Conservation (phyloP, 2,888 invertebrate genomes). For the Hylaea fasciaria region DNA sequence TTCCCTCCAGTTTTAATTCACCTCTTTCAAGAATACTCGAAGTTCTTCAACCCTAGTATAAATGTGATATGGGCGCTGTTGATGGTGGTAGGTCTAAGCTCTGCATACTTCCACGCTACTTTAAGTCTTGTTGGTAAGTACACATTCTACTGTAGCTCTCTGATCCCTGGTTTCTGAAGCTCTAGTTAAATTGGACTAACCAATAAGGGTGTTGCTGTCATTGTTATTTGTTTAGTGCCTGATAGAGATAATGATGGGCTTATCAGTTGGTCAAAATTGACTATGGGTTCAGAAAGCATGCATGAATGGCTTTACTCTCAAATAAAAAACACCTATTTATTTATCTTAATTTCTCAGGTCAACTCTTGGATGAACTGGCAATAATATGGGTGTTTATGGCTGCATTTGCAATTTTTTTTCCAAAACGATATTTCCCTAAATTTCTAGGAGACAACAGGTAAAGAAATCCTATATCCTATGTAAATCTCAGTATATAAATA, state of each 20-base stretch:
- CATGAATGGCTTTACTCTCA: background rate
- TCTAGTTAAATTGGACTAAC: no score
- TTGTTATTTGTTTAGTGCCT: no score
- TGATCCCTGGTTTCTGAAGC: no score
- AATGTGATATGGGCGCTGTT: conserved; percentile 92
- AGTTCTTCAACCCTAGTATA: conserved; percentile 90
- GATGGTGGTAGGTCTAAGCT: conserved; percentile 91
- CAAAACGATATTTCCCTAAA: conserved; percentile 88
- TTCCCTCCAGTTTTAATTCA: conserved; percentile 91
- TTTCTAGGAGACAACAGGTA: conserved; percentile 88
- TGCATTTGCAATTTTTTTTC: conserved; percentile 90
- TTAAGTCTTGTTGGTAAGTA: conserved; percentile 88
- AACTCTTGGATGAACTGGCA: conserved; percentile 91
- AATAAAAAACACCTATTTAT: background rate
- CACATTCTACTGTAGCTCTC: no score
- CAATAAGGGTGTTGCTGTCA: no score
- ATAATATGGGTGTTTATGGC: conserved; percentile 94
- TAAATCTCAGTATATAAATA: no score
- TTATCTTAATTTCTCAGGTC: conserved; percentile 78
- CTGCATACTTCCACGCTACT: conserved; percentile 94
- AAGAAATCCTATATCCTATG: conserved; percentile 50
- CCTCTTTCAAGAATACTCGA: conserved; percentile 90
- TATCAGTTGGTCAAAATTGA: no score
- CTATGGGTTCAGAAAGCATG: background rate
- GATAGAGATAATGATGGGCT: no score